Evolutionary conservation across 2,888 invertebrate genomes (phyloP).

Genomic region (Callinectes sapidus): DNA sequence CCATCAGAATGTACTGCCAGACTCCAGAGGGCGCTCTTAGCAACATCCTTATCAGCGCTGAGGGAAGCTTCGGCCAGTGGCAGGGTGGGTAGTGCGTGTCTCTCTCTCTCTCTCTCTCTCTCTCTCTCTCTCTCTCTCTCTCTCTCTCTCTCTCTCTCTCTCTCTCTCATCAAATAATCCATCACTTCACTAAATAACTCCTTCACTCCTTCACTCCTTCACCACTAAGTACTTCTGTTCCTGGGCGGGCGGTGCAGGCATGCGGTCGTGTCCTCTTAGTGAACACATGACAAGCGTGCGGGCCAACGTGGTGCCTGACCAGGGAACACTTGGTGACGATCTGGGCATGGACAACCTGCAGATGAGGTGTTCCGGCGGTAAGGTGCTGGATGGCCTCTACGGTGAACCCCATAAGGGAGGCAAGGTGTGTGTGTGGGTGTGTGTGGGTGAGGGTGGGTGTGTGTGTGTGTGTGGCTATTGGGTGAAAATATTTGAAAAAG

Average conservation of each 20-base stretch:
- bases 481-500: too few relatives aligned
- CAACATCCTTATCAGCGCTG: slow-evolving; percentile 24
- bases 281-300: slow-evolving; percentile 39
- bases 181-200: not conserved
- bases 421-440: not conserved
- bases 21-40: slow-evolving; percentile 2
- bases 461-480: not conserved
- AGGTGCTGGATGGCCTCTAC: slow-evolving; percentile 37
- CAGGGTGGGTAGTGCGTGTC: slow-evolving; percentile 16
- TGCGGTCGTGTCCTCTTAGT: slow-evolving; percentile 23
- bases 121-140: not conserved
- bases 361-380: slow-evolving; percentile 47
- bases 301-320: slow-evolving; percentile 47
- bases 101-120: not conserved
- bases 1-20: slow-evolving; percentile 48
- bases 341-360: slow-evolving; percentile 51
- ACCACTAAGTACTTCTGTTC: not conserved
- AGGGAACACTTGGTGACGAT: slow-evolving; percentile 51
- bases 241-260: slow-evolving; percentile 9
- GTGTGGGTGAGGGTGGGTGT: too few relatives aligned
- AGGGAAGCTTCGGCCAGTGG: slow-evolving; percentile 54
- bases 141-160: not conserved
- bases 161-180: too few relatives aligned
- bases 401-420: not conserved
- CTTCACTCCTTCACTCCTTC: not conserved